A percentile compares a stretch with the other conserved stretches of the same genome.
Conservation (phyloP, 2,113 vertebrate species). For the Macroglossus sobrinus region DNA sequence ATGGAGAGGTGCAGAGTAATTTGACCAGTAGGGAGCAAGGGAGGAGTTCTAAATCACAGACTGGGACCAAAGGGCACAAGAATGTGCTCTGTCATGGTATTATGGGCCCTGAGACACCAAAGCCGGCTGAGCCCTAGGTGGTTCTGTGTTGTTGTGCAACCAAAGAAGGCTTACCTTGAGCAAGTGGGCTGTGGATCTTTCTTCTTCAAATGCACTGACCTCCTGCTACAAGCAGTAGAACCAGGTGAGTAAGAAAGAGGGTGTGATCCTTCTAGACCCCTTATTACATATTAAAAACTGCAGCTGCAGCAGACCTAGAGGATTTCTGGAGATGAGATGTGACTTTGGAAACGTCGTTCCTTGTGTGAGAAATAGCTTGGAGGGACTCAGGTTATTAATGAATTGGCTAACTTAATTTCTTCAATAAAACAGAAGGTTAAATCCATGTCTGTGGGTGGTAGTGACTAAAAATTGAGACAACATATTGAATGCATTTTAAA, state of each 20-base stretch:
- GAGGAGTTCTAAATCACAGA: not conserved
- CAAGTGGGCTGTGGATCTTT: too few relatives aligned
- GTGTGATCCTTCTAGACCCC: accelerated
- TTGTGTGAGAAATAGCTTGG: not conserved
- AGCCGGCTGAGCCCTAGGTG: not conserved
- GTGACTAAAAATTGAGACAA: not conserved
- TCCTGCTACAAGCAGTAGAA: not conserved
- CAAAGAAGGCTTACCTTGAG: not conserved
- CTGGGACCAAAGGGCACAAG: not conserved
- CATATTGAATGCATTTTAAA: not conserved
- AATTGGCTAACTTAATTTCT: not conserved
- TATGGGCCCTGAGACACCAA: not conserved
- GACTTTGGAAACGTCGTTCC: not conserved
- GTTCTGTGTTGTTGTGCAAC: not conserved
- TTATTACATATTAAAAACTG: not conserved
- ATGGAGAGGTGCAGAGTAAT: not conserved
- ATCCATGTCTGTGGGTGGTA: not conserved
- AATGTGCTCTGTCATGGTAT: not conserved
- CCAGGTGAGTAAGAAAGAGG: not conserved
- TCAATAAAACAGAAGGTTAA: not conserved
- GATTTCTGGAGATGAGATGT: too few relatives aligned
- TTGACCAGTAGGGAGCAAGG: not conserved
- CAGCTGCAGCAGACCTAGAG: not conserved
- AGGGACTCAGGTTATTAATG: not conserved
- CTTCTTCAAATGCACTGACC: not conserved